Evolutionary conservation across 2,888 invertebrate genomes (phyloP).

Genomic region (Fragum fragum): DNA sequence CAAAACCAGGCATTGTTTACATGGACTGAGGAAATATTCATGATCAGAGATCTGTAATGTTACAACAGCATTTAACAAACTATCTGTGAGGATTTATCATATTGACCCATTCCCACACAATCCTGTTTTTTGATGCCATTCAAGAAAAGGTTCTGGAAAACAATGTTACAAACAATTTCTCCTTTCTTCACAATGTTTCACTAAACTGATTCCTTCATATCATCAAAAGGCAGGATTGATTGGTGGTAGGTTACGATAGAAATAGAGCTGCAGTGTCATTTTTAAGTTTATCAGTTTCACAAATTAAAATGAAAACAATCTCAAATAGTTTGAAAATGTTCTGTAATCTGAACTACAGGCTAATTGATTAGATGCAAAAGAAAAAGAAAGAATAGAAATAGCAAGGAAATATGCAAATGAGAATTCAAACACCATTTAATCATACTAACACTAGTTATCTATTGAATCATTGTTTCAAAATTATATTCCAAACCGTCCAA

Average conservation of each 20-base stretch:
- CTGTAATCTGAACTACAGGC: too few species aligned
- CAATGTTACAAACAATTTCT: not conserved
- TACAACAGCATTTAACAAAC: not conserved
- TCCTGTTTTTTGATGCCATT: not conserved
- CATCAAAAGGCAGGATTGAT: too few species aligned
- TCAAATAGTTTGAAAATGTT: too few species aligned
- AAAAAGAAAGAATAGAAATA: not conserved
- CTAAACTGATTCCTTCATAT: too few species aligned
- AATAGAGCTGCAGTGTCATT: too few species aligned
- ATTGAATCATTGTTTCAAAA: not conserved
- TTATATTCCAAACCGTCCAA: constrained; percentile 1
- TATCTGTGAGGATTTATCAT: not conserved
- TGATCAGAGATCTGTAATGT: too few species aligned
- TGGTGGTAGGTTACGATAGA: too few species aligned
- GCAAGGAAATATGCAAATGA: not conserved
- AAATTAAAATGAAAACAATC: too few species aligned
- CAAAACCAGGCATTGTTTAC: constrained; percentile 40
- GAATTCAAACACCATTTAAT: not conserved
- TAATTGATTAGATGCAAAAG: too few species aligned
- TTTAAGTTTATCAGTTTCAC: too few species aligned
- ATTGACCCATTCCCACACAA: too few species aligned
- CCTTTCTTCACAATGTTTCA: too few species aligned
- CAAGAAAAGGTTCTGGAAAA: not conserved
- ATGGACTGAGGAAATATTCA: not conserved
- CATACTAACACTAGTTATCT: not conserved